phyloP scores from a whole-genome alignment of 2,797 vertebrate species.

The Halcyon smyrnensis region DNA sequence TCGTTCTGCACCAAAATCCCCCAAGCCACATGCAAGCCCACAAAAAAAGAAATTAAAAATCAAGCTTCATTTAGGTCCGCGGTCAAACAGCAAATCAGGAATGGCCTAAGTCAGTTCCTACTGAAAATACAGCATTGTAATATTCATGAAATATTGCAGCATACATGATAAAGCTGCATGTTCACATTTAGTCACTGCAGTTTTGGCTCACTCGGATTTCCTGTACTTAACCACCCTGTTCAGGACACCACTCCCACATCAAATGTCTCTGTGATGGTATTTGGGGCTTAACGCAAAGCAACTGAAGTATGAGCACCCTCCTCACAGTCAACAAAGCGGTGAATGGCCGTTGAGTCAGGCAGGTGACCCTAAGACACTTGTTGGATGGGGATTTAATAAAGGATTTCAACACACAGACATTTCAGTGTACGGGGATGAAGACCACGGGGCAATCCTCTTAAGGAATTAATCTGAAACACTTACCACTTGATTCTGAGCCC shows the following conservation, averaged over 20 bases:
- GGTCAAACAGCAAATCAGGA: background rate
- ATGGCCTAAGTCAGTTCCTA: background rate
- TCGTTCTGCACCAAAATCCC: background rate
- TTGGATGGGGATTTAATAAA: background rate
- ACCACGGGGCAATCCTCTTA: background rate
- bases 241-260: background rate
- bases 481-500: slow-evolving; percentile 99
- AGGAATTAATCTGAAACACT: slow-evolving; percentile 43
- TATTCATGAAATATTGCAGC: background rate
- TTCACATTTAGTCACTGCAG: background rate
- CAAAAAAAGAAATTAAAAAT: no score
- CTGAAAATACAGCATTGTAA: background rate
- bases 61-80: no score
- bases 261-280: background rate
- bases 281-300: background rate
- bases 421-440: background rate
- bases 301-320: background rate
- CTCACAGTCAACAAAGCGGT: background rate
- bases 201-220: background rate
- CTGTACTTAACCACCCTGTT: background rate
- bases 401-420: background rate
- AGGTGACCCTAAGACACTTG: background rate
- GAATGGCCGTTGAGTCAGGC: background rate
- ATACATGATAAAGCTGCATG: background rate
- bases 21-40: background rate